These are phyloP conservation scores for Paraplagusia blochii DNA, from an alignment of 2,113 vertebrate genomes.

Conservation along the genomic window DNA sequence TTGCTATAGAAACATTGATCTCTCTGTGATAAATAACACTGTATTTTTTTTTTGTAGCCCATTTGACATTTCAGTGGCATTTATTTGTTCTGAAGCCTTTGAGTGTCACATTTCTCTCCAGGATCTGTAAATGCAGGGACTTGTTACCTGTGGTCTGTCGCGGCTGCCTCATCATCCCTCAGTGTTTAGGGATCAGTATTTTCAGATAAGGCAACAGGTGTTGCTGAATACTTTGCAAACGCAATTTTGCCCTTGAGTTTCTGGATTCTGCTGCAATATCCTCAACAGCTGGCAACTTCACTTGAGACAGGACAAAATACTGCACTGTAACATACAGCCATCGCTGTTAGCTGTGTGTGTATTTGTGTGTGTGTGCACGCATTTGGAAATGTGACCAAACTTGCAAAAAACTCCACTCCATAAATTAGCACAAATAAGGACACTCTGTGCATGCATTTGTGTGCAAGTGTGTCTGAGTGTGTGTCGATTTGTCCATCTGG, in stretches of 20 bases:
- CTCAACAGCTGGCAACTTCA: conserved; percentile 34
- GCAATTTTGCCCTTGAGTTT: conserved; percentile 43
- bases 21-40: conserved; percentile 40
- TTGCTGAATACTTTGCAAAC: conserved; percentile 26
- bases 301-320: conserved; percentile 36
- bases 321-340: conserved; percentile 27
- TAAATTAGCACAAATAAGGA: conserved; percentile 55
- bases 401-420: conserved; percentile 39
- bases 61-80: not conserved
- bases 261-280: conserved; percentile 21
- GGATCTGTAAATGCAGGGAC: not conserved
- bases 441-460: conserved; percentile 3
- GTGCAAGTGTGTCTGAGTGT: conserved; percentile 7
- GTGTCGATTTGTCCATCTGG: not conserved
- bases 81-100: conserved; percentile 11
- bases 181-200: conserved; percentile 30
- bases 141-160: not conserved
- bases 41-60: no score
- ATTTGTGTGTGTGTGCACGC: conserved; percentile 5
- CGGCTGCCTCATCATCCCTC: conserved; percentile 8
- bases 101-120: not conserved
- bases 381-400: conserved; percentile 17
- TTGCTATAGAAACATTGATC: conserved; percentile 63
- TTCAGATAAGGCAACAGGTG: conserved; percentile 46
- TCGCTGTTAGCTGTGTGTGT: conserved; percentile 12